These are phyloP conservation scores for Semotilus atromaculatus DNA, from an alignment of 2,797 vertebrate genomes.

Conservation along the genomic window DNA sequence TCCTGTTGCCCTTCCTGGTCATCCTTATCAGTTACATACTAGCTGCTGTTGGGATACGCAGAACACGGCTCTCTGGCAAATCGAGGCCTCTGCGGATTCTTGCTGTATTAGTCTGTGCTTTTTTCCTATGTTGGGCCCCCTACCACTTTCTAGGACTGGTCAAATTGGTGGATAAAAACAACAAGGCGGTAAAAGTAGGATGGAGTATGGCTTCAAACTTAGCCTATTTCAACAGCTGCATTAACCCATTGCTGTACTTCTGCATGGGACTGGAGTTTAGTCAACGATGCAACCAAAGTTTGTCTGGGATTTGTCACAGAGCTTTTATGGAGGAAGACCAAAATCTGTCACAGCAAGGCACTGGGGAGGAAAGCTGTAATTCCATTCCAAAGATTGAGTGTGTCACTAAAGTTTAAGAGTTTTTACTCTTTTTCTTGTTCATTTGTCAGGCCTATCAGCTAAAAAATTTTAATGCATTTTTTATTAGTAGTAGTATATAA, in stretches of 20 bases:
- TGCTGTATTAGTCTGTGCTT: constrained; percentile 69
- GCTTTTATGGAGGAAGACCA: constrained; percentile 67
- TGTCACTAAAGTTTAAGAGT: not conserved
- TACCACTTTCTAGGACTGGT: constrained; percentile 78
- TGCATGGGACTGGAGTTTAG: constrained; percentile 73
- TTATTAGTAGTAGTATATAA: not conserved
- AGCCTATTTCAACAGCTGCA: constrained; percentile 80
- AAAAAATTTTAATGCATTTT: not conserved
- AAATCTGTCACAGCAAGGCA: constrained; percentile 56
- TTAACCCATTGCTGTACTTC: constrained; percentile 81
- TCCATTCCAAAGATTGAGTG: not conserved
- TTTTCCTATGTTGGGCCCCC: constrained; percentile 82
- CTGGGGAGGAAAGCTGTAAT: constrained; percentile 56
- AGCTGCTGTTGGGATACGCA: constrained; percentile 70
- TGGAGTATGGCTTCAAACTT: constrained; percentile 64
- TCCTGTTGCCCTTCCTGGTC: constrained; percentile 65
- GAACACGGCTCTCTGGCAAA: constrained; percentile 70
- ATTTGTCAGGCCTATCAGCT: not conserved
- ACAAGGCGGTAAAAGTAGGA: constrained; percentile 64
- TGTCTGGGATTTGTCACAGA: constrained; percentile 64
- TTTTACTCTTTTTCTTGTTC: not conserved
- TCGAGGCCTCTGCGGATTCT: constrained; percentile 73
- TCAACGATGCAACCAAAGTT: constrained; percentile 64
- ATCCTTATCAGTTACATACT: constrained; percentile 76
- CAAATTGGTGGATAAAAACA: constrained; percentile 73